Evolutionary conservation across 2,888 invertebrate genomes (phyloP), one percentile per base, ranked within the genome.

Genomic region (Hydropsyche betteni): DNA sequence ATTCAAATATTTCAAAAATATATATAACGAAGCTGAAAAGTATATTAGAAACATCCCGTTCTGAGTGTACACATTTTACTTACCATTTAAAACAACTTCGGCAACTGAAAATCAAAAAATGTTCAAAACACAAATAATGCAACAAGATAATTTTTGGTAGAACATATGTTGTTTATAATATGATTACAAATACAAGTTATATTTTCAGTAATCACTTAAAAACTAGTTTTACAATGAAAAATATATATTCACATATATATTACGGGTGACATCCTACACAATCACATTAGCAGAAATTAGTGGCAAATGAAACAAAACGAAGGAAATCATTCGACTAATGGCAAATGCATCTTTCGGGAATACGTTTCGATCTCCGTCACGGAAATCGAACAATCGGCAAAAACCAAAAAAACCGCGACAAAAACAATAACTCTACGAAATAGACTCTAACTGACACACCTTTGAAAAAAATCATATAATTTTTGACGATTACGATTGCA

Each of bases 151-250:
- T 36, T 71, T 69, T 68, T 64, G 74, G 68, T 74, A 74, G 68
- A 74, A 74, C 74, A 74, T 70, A 52, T 34, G 78, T 74, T 73
- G 75, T 75, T 78, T 78, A 78, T 78, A 53, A 78, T 69, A 76
- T 70, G 76, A 73, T 78, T 76, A 78, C 78, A 78, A 76, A 74
- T 78, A 78, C 78, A 78, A 44, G 68, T 38, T 72, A 71, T 68
- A 68, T 68, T 72, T 53, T 58, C 64, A 75, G 75, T 75, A 70
- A 55, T 77, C 51, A 64, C 77, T 77, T 77, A 77, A 70, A 53
- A 72, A 53, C 77, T 77, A 77, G 68, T 75, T 58, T 69, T 75
- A 77, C 70, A 72, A 55, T 72, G 72, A 72, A 75, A 68, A 75
- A 16, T 61, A 52, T 24, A 24, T 58, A 24, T 68, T 68, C 24